Conservation (phyloP, 2,113 vertebrate genomes). For the Malaclemys terrapin region DNA sequence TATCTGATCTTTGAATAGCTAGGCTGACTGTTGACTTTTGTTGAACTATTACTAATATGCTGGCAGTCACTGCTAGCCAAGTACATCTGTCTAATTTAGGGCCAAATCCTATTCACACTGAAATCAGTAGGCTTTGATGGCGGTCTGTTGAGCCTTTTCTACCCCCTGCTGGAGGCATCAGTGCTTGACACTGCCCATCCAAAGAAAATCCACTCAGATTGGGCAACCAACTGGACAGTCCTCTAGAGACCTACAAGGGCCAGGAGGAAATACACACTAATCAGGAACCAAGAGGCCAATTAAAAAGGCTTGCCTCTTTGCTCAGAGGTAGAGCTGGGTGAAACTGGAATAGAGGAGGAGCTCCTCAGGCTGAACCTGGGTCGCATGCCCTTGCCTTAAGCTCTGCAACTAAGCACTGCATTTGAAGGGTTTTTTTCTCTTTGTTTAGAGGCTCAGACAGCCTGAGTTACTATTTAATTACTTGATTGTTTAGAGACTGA, state of each 20-base stretch:
- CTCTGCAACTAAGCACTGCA: too few relatives aligned
- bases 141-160: not conserved
- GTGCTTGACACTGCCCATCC: not conserved
- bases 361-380: too few relatives aligned
- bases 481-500: not conserved
- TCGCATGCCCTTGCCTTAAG: too few relatives aligned
- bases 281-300: not conserved
- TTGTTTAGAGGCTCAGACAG: not conserved
- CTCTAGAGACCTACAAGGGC: not conserved
- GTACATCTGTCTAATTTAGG: constrained; percentile 8
- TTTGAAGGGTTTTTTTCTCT: not conserved
- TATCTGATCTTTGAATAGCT: constrained; percentile 28
- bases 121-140: not conserved
- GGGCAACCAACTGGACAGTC: not conserved
- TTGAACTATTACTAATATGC: constrained; percentile 29
- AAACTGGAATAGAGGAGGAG: too few relatives aligned
- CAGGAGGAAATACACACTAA: not conserved
- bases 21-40: constrained; percentile 26
- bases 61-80: not conserved
- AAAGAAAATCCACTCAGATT: not conserved
- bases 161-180: not conserved
- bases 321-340: not conserved
- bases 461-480: not conserved
- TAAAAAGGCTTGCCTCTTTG: not conserved
- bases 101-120: constrained; percentile 22